Conservation (phyloP, 2,113 vertebrate species). For the Ibidorhyncha struthersii region DNA sequence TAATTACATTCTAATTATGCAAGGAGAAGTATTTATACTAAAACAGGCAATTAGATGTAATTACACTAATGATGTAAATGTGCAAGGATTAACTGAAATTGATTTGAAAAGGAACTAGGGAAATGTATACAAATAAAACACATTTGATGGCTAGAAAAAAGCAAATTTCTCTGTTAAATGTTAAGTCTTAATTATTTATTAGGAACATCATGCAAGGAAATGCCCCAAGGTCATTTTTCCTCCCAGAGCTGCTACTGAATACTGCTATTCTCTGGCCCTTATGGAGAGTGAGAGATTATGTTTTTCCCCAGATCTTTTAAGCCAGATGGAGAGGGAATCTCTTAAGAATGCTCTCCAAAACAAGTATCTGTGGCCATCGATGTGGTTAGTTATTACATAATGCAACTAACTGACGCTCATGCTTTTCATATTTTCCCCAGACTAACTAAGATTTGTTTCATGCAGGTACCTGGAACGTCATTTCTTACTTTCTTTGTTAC, state of each 20-base stretch:
- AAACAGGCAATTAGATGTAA: constrained; percentile 74
- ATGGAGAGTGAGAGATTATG: not conserved
- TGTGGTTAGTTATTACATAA: not conserved
- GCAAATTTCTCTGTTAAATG: not conserved
- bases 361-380: not conserved
- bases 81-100: constrained; percentile 68
- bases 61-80: constrained; percentile 72
- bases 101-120: constrained; percentile 68
- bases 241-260: not conserved
- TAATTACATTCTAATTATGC: constrained; percentile 73
- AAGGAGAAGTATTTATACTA: constrained; percentile 77
- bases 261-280: not conserved
- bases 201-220: not conserved
- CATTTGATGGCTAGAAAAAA: not conserved
- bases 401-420: not conserved
- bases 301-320: not conserved
- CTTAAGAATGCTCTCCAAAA: not conserved
- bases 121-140: constrained; percentile 67
- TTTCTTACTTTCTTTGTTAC: not conserved
- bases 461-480: not conserved
- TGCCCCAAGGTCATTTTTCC: not conserved
- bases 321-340: not conserved
- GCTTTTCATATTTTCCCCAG: not conserved
- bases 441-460: not conserved
- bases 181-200: not conserved